Evolutionary conservation across 1,140 invertebrate genomes (phyloP), one percentile per base, ranked within the genome.

Genomic region (Eubasilissa regina): DNA sequence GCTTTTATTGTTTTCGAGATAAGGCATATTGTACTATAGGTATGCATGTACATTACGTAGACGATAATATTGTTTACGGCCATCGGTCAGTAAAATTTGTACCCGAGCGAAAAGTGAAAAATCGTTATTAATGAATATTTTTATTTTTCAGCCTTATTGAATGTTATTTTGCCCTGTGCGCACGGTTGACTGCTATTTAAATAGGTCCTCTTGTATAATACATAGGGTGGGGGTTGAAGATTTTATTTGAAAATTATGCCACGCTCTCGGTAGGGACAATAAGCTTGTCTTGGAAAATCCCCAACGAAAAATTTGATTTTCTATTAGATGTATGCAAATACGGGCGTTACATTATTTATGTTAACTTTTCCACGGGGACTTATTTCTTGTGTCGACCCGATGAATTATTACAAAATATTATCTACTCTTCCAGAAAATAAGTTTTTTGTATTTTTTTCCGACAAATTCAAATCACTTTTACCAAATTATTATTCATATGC

Each of bases 221-320:
- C 1, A 35, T 35, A 3, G 25, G 6, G 25, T 35, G 3, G 25
- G 60, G 60, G 8, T n/a, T 43, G 60, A 64, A 11, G 35, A 51
- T 51, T 51, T 7, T 64, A 7, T 62, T 25, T 35, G 58, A 12
- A 25, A 62, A 62, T 62, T 62, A 12, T 62, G 58, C 6, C 58
- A 25, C 60, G 60, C 60, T 12, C 60, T 64, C 25, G 19, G 35
- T 13, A 3, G 58, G 12, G 58, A 13, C 58, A 13, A 25, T 1
- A 10, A 13, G 60, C 35, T 64, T 12, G 60, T 64, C 60, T 64
- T 25, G 60, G 60, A 64, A 64, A 64, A 25, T 25, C n/a, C 60
- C 35, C 35, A 3, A 35, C 10, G 35, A 10, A 3, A 13, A 15
- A 44, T 64, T 13, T 64, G 25, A 64, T 64, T 64, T 64, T 13